Percentiles rank a stretch among this genome's conserved stretches.
Conservation (phyloP, 2,888 invertebrate genomes). For the Choristoneura rosaceana region DNA sequence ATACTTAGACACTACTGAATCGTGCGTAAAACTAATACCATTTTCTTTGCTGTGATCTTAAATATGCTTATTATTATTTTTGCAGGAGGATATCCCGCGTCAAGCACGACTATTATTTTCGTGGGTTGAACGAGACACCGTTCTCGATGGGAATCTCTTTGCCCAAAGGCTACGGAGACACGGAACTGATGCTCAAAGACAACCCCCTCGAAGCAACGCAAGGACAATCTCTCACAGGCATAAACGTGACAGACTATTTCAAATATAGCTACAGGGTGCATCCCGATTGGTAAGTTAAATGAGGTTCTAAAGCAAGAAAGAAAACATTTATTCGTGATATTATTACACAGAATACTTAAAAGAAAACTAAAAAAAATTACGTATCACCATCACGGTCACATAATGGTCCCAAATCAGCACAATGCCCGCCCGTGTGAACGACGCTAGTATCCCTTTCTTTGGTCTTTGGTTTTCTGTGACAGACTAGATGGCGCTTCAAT, state of each 20-base stretch:
- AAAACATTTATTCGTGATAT: no score
- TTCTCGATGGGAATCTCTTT: conserved; percentile 94
- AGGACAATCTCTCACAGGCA: conserved; percentile 87
- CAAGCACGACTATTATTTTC: conserved; percentile 93
- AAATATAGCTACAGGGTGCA: conserved; percentile 92
- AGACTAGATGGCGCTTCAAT: no score
- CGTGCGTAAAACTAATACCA: not conserved
- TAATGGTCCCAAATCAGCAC: no score
- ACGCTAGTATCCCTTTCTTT: no score
- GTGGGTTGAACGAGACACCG: conserved; percentile 92
- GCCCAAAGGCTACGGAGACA: conserved; percentile 92
- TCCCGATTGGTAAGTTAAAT: conserved; percentile 90
- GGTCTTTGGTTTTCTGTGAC: no score
- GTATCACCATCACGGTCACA: no score
- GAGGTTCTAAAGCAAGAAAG: no score
- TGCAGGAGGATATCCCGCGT: conserved; percentile 89
- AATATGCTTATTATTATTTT: conserved; percentile 29
- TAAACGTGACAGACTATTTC: conserved; percentile 90
- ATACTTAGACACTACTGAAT: no score
- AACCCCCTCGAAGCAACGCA: conserved; percentile 89
- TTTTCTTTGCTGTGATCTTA: no score
- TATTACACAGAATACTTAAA: no score
- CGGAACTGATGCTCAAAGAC: conserved; percentile 91
- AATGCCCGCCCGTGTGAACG: no score
- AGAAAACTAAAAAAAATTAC: no score